Base-by-base conservation (phyloP, 2,888 invertebrate genomes). In the Xestia sexstrigata region DNA sequence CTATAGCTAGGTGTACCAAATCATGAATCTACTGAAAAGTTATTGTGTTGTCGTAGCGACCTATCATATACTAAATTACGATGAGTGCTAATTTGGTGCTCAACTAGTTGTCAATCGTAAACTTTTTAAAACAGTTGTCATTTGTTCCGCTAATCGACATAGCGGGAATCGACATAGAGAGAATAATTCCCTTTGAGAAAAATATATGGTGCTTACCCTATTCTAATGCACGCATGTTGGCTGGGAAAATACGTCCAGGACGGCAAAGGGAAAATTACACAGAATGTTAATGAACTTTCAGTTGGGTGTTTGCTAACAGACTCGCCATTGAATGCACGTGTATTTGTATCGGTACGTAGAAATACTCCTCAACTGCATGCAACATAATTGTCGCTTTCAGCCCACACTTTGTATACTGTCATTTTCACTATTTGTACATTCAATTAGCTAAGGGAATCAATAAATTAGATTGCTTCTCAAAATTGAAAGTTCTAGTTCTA, bases 271-370 rank as follows among this genome's bases (percentile, higher is more conserved):
- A 70, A 15, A 55, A 45, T 49, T n/a, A 45, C 23, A 5, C 1
- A 35, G 17, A 79, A 52, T 67, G 15, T 39, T n/a, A 79, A 67
- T 60, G 26, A 60, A n/a, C 60, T 13, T 52, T 52, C 7, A 26
- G 13, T 45, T 52, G 35, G 17, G 3, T 67, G 60, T 66, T 67
- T 13, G 66, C 35, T 17, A 70, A 78, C 39, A 42, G 26, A 1
- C 6, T 42, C 0, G 23, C 35, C 6, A 66, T 78, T 72, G 67
- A 60, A 79, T 52, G 35, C 52, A 67, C 42, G 13, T 39, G 23
- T 30, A 39, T 71, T 60, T 2, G n/a, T n/a, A 58, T 71, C 26
- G 3, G 23, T 60, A 52, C 60, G 49, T 78, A 35, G 23, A 79
- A 52, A 3, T 52, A 9, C 35, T 78, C 42, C 49, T 49, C 0